Percentiles rank a stretch among this genome's conserved stretches.
phyloP scores from a whole-genome alignment of 1,140 invertebrate genomes.

The Pseudoatta argentina region DNA sequence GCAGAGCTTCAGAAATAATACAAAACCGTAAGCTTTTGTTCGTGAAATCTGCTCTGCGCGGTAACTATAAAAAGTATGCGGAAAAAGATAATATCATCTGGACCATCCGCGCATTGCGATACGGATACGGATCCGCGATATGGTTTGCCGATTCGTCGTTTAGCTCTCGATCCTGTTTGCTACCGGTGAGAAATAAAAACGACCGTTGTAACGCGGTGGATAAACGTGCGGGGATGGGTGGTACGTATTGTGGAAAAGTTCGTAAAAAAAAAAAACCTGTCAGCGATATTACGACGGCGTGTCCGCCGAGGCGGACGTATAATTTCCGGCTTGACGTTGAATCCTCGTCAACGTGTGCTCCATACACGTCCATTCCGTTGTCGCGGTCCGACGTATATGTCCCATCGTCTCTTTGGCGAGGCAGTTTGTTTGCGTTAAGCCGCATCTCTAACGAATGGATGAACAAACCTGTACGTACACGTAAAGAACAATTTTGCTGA shows the following conservation, averaged over 20 bases:
- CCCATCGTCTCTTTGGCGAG: constrained; percentile 46
- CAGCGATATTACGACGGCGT: constrained; percentile 69
- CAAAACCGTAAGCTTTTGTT: neutral
- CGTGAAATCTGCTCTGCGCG: constrained; percentile 7
- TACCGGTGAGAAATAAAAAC: constrained; percentile 55
- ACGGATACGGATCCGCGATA: constrained; percentile 23
- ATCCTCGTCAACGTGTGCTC: constrained; percentile 70
- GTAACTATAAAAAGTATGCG: constrained; percentile 12
- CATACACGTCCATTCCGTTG: constrained; percentile 46
- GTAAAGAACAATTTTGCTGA: too few species aligned
- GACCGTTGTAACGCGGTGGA: neutral
- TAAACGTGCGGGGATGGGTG: neutral
- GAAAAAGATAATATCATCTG: constrained; percentile 15
- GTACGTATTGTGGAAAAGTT: constrained; percentile 37
- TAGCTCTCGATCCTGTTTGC: constrained; percentile 62
- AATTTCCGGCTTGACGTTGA: constrained; percentile 75
- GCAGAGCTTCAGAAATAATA: neutral
- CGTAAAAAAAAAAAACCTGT: constrained; percentile 24
- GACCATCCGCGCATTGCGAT: neutral
- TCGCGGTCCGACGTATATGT: constrained; percentile 6
- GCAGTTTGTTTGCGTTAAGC: constrained; percentile 77
- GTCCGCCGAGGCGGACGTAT: constrained; percentile 69
- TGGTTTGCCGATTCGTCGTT: constrained; percentile 68
- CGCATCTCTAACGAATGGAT: constrained; percentile 38
- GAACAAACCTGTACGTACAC: constrained; percentile 11